phyloP scores from a whole-genome alignment of 2,113 vertebrate genomes.

The Sphaerodactylus townsendi region DNA sequence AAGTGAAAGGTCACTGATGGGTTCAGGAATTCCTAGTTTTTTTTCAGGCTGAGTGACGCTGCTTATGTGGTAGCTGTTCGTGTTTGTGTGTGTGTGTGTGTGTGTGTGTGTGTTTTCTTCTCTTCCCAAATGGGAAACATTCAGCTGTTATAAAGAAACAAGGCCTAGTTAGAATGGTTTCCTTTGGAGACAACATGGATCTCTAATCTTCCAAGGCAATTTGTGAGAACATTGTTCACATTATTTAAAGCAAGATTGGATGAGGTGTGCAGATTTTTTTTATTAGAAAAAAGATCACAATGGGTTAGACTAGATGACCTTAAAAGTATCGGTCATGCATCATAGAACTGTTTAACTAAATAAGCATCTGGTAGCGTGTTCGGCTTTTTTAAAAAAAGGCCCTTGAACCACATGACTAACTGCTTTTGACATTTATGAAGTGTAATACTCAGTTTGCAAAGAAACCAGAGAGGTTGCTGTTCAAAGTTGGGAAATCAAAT shows the following conservation, averaged over 20 bases:
- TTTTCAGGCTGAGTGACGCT: constrained; percentile 78
- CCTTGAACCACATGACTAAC: neutral
- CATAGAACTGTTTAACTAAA: neutral
- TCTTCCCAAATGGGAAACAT: constrained; percentile 58
- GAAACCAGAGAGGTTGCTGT: neutral
- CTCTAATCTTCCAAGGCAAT: constrained; percentile 40
- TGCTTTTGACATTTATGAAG: neutral
- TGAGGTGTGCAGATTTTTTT: neutral
- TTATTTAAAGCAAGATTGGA: constrained; percentile 28
- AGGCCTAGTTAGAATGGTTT: constrained; percentile 61
- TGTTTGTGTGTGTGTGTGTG: too few species aligned
- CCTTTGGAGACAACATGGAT: constrained; percentile 24
- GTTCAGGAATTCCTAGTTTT: constrained; percentile 80
- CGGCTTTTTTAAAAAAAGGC: neutral
- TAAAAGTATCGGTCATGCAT: constrained; percentile 1
- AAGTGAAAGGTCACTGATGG: constrained; percentile 80
- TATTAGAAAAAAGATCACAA: neutral
- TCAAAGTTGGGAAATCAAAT: neutral
- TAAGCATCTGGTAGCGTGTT: neutral
- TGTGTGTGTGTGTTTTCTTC: constrained; percentile 40
- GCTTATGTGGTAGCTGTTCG: constrained; percentile 70
- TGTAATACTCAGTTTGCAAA: neutral
- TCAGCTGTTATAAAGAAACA: constrained; percentile 63
- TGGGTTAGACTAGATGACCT: constrained; percentile 27
- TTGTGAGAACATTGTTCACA: constrained; percentile 7